A percentile compares a stretch with the other conserved stretches of the same genome.
Conservation (phyloP, 2,113 vertebrate genomes). For the Chamaetylas fuelleborni region DNA sequence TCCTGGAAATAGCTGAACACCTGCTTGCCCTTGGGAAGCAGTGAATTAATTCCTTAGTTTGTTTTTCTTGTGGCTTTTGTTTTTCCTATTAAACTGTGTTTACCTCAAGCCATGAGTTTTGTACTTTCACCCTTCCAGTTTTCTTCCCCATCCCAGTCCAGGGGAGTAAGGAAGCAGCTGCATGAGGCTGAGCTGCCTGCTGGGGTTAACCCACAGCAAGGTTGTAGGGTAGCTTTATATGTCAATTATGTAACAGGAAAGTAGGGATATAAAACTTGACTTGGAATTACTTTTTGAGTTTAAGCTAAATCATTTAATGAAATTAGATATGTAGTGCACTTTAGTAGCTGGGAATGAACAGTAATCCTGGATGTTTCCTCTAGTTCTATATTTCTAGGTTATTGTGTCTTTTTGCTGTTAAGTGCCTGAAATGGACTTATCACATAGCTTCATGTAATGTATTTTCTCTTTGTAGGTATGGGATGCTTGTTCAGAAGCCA, state of each 20-base stretch:
- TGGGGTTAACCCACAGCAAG: not conserved
- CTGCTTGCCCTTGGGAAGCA: not conserved
- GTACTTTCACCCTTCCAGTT: not conserved
- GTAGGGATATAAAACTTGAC: not conserved
- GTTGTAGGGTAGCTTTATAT: not conserved
- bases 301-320: not conserved
- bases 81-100: not conserved
- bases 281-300: not conserved
- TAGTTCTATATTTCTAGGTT: not conserved
- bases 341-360: not conserved
- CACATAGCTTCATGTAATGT: not conserved
- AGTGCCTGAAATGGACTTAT: not conserved
- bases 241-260: not conserved
- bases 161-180: not conserved
- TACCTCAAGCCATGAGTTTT: not conserved
- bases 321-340: not conserved
- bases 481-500: slow-evolving; percentile 97
- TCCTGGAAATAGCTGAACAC: not conserved
- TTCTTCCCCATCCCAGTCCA: not conserved
- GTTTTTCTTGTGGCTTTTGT: not conserved
- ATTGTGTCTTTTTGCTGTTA: not conserved
- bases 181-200: not conserved
- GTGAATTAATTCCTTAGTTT: not conserved
- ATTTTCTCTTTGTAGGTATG: slow-evolving; percentile 83
- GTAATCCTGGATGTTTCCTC: not conserved